Evolutionary conservation across 2,113 vertebrate genomes (phyloP), one percentile per base, ranked within the genome.

Genomic region (Gorsachius goisagi): DNA sequence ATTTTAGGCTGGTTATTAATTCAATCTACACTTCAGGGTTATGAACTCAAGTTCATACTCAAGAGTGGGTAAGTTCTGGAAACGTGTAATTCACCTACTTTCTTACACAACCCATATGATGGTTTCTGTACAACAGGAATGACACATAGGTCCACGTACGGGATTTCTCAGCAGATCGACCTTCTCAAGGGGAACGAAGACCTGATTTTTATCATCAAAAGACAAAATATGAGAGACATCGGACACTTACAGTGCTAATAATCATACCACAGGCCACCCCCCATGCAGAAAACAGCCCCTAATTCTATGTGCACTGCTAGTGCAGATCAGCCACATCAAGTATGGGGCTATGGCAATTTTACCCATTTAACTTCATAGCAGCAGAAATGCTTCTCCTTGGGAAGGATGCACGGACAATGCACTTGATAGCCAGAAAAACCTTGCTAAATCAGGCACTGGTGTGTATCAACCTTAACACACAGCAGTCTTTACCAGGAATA

Each of bases 71-170:
- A 68, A 75, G 5, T 44, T 49, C 26, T 89, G 41, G 9, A 68
- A 68, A 13, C 0, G 0, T 23, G 30, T 30, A 9, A 50, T 71
- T 67, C 44, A 74, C 28, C 19, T 56, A 9, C 35, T 67, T 66
- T 15, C 17, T 74, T 59, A 49, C 17, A 8, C 33, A 53, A 10
- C 6, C 16, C 5, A 1, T 33, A 41, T 9, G 20, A 62, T 11
- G 2, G 22, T 22, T 80, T 68, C 24, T 66, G 11, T 23, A 50
- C 35, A 18, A 35, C 21, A 59, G 14, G 37, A 85, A 52, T 8
- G 20, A 24, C 44, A 56, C 15, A 4, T 0, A 17, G 9, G 19
- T 27, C 44, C n/a, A n/a, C 1, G 12, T 7, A 47, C 0, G 0
- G 13, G 28, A 85, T 19, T 79, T 62, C 21, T 67, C 52, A 49